These are phyloP conservation scores for Agrilus planipennis DNA, from an alignment of 1,140 invertebrate species.

Conservation along the genomic window DNA sequence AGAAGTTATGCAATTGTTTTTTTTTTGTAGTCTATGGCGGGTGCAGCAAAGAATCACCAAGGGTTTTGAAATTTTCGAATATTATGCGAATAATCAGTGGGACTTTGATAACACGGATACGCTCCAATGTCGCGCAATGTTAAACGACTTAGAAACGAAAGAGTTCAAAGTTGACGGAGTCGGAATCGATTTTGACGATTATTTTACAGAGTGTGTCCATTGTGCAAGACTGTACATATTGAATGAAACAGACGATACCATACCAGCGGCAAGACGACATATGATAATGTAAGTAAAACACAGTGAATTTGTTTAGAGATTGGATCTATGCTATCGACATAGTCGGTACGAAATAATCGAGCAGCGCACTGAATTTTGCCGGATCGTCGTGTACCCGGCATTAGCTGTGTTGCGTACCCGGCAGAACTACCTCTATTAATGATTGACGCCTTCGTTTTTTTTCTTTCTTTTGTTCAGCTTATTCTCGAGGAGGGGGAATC, in stretches of 20 bases:
- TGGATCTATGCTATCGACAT: too few relatives aligned
- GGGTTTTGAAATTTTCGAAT: conserved; percentile 75
- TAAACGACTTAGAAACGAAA: conserved; percentile 51
- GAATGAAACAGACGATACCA: conserved; percentile 69
- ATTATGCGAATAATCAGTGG: conserved; percentile 78
- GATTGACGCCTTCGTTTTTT: too few relatives aligned
- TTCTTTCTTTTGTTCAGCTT: too few relatives aligned
- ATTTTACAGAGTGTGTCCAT: conserved; percentile 61
- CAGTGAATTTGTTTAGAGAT: too few relatives aligned
- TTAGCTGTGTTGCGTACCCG: too few relatives aligned
- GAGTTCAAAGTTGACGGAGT: conserved; percentile 60
- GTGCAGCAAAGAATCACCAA: conserved; percentile 66
- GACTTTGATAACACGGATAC: conserved; percentile 59
- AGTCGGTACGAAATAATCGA: too few relatives aligned
- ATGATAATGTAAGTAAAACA: conserved; percentile 37
- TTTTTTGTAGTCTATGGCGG: conserved; percentile 48
- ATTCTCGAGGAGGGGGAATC: too few relatives aligned
- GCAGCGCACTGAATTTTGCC: too few relatives aligned
- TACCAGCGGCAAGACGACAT: conserved; percentile 56
- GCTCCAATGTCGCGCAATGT: conserved; percentile 36
- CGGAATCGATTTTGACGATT: conserved; percentile 55
- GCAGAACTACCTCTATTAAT: too few relatives aligned
- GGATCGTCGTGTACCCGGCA: too few relatives aligned
- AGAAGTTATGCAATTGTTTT: not conserved
- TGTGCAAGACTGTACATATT: conserved; percentile 64